Base-by-base conservation (phyloP, 1,140 invertebrate species). In the Rhyacophila brunnea region DNA sequence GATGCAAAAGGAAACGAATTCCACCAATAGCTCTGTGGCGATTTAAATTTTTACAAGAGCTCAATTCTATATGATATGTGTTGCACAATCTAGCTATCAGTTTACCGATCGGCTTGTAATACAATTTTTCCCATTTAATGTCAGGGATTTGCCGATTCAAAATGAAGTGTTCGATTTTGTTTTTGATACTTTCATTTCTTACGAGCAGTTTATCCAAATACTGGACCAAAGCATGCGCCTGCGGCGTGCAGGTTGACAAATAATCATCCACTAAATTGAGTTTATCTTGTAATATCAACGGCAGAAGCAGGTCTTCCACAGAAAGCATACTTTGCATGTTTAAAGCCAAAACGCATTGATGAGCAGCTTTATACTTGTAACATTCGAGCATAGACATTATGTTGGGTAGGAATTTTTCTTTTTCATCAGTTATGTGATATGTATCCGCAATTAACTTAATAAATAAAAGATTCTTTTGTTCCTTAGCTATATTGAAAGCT, bases 231-330 rank as follows among this genome's bases (percentile, higher is more conserved):
- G 70, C 67, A 14, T 62, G 66, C 65, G 87, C 86, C 54, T 84
- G 78, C 6, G 75, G 58, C 3, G 72, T 72, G 48, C 77, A 78
- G n/a, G 71, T 71, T 13, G 61, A 64, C 36, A 88, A 65, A 71
- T 85, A 86, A 23, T 83, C 80, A 64, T 88, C 84, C 1, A 82
- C 77, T 10, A 84, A 60, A 58, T 74, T 77, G 13, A 83, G 64
- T 65, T 86, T 87, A 67, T 87, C 85, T 77, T 88, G 86, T 9
- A 88, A 70, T 60, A 88, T 71, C 15, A 90, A 70, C 1, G 87
- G 87, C 35, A 89, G 63, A 1, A 88, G 62, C 58, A 88, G 79
- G 46, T 82, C 78, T 65, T 85, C 75, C 15, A 85, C 71, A 5
- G 59, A 43, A 72, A 85, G 87, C 40, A 77, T 62, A n/a, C 72